Percentiles rank a stretch among this genome's conserved stretches.
These are phyloP conservation scores for Lonchura striata DNA, from an alignment of 2,113 vertebrate species.

Conservation along the genomic window DNA sequence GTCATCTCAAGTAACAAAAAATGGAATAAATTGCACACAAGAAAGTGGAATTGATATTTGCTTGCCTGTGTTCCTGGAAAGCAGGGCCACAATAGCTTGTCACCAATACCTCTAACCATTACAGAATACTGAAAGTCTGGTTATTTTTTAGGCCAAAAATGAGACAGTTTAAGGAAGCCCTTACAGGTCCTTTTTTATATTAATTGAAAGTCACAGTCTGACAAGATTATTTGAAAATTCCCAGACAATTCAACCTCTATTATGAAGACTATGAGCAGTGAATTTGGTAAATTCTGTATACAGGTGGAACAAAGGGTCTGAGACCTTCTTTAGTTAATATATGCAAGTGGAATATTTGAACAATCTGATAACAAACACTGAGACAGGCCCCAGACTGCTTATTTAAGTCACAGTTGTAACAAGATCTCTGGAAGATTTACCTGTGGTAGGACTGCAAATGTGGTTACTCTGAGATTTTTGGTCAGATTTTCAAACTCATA, in stretches of 20 bases:
- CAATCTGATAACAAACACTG: not conserved
- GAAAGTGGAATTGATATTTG: not conserved
- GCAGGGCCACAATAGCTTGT: not conserved
- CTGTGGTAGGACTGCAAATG: constrained; percentile 11
- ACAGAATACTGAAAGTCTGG: not conserved
- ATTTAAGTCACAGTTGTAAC: not conserved
- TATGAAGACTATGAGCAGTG: not conserved
- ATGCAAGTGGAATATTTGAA: not conserved
- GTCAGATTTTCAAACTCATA: not conserved
- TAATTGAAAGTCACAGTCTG: not conserved
- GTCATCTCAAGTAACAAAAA: not conserved
- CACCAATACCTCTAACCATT: not conserved
- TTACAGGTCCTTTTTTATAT: not conserved
- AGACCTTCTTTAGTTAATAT: not conserved
- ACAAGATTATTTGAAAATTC: not conserved
- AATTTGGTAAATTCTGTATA: not conserved
- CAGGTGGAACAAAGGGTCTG: not conserved
- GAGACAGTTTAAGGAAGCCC: not conserved
- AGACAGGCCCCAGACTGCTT: not conserved
- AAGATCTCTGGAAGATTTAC: constrained; percentile 10
- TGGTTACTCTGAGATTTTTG: not conserved
- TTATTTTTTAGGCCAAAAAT: not conserved
- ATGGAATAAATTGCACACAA: not conserved
- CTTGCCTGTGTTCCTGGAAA: not conserved
- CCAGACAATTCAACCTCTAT: not conserved